Conservation (phyloP, 2,888 invertebrate genomes). For the Thyatira batis region DNA sequence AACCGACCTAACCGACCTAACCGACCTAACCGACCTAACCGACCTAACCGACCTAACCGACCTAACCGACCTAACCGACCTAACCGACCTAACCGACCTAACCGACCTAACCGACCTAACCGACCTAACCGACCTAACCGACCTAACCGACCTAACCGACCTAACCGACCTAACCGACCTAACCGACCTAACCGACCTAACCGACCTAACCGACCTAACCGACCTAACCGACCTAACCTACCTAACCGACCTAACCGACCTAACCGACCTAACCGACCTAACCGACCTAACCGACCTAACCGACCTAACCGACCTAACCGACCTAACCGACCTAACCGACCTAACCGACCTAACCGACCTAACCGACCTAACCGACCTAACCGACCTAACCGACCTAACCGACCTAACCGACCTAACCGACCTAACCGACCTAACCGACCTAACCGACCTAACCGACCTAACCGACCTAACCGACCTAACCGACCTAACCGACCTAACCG, state of each 20-base stretch:
- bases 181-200: slow-evolving; percentile 21
- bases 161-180: slow-evolving; percentile 30
- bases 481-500: background rate
- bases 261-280: slow-evolving; percentile 20
- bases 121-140: slow-evolving; percentile 26
- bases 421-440: background rate
- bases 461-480: background rate
- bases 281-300: slow-evolving; percentile 15
- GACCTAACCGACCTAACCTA: slow-evolving; percentile 16
- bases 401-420: background rate
- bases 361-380: background rate
- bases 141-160: slow-evolving; percentile 23
- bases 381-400: background rate
- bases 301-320: slow-evolving; percentile 11
- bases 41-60: slow-evolving; percentile 30
- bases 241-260: slow-evolving; percentile 14
- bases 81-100: slow-evolving; percentile 32
- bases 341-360: background rate
- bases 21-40: too few species aligned
- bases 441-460: background rate
- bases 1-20: too few species aligned
- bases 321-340: slow-evolving; percentile 14
- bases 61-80: slow-evolving; percentile 32
- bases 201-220: slow-evolving; percentile 19
- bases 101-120: slow-evolving; percentile 31